A percentile compares a stretch with the other conserved stretches of the same genome.
phyloP scores from a whole-genome alignment of 2,888 invertebrate genomes.

The Drosophila meridiana region DNA sequence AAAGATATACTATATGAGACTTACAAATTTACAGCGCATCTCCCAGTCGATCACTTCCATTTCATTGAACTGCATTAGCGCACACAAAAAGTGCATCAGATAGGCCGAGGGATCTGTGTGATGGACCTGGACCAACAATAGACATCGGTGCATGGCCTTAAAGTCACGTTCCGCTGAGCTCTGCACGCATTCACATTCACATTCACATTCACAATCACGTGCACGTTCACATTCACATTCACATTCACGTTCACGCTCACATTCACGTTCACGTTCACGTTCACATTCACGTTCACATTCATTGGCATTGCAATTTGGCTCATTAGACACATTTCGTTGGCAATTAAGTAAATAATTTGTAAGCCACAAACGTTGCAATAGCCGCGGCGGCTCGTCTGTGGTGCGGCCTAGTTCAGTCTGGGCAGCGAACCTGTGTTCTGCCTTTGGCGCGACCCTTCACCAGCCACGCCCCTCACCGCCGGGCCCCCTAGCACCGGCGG shows the following conservation, averaged over 20 bases:
- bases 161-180: constrained; percentile 47
- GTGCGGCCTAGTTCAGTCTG: constrained; percentile 26
- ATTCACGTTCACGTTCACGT: constrained; percentile 18
- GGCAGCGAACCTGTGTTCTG: neutral
- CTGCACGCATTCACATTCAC: constrained; percentile 10
- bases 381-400: constrained; percentile 58
- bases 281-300: constrained; percentile 49
- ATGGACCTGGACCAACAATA: constrained; percentile 9
- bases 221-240: constrained; percentile 21
- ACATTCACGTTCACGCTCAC: constrained; percentile 25
- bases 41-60: neutral
- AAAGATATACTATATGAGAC: too few relatives aligned
- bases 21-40: too few relatives aligned
- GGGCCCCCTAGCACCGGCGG: neutral
- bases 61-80: neutral
- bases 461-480: neutral
- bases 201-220: constrained; percentile 17
- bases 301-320: constrained; percentile 76
- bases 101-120: neutral
- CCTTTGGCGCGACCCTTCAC: neutral
- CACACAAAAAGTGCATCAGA: neutral
- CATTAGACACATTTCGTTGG: constrained; percentile 81
- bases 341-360: constrained; percentile 83
- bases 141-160: constrained; percentile 23
- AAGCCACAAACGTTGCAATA: constrained; percentile 75